Evolutionary conservation across 2,797 vertebrate genomes (phyloP), one percentile per base, ranked within the genome.

Genomic region (Nyctibius grandis): DNA sequence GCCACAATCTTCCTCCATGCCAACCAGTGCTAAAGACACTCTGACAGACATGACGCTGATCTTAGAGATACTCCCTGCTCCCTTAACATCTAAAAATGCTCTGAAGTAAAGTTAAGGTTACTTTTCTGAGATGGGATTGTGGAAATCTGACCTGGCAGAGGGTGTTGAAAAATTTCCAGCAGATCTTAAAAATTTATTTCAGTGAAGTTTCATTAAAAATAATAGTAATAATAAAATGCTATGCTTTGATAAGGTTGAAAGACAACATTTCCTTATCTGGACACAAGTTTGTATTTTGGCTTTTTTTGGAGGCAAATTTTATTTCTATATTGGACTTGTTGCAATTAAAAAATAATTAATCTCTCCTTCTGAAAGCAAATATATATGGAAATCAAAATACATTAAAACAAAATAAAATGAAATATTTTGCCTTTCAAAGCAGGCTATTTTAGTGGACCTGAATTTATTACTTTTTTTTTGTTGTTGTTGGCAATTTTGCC

Each of bases 31-130:
- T 96, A 89, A 97, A 75, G 91, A 93, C 57, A 57, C 78, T 93
- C 87, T 91, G 88, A 85, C 88, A 91, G 95, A 92, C 69, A 89
- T 70, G 59, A 96, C 88, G 18, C 51, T 92, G 75, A 89, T 91
- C 89, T 72, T 89, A 73, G 57, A 63, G 56, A 9, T 79, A 51
- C 29, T 95, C 48, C 45, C 85, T 93, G 77, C 61, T 95, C 89
- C 54, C 79, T 73, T 34, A 47, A 74, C 38, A 20, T 81, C 61
- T 93, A 91, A 95, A 97, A 95, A 81, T 78, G 48, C 38, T 79
- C 94, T 93, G 89, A 83, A 84, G 59, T 73, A 85, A 95, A 94
- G 44, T 83, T 75, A 89, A 76, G 47, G 53, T 91, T 59, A 40
- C 56, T 67, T 69, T 75, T 48, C 60, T 59, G 36, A n/a, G 26